Evolutionary conservation across 2,888 invertebrate species (phyloP), one percentile per base, ranked within the genome.

Genomic region (Phymatocera aterrima): DNA sequence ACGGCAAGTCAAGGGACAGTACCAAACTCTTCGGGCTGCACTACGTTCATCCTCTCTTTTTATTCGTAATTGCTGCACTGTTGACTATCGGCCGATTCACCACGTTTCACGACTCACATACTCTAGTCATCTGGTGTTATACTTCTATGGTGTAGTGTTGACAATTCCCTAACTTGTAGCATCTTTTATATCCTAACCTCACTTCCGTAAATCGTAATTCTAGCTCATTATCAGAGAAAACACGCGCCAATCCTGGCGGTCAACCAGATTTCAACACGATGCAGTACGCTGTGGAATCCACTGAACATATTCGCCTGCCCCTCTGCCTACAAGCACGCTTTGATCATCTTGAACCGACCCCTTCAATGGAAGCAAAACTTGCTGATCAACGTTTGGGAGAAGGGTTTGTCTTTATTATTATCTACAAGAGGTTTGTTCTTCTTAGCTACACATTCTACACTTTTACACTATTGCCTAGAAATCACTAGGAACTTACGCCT

Each of bases 291-390:
- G 2, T 90, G 90, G 90, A 74, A 87, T 77, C 88, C 89, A 12
- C 15, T 81, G 31, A 80, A 86, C n/a, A 78, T 87, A 31, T 86
- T 89, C 74, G 3, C 77, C n/a, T 77, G 74, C 43, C 64, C 82
- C 2, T 3, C 24, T 6, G 75, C 80, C 37, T 77, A 84, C 4
- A 93, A 92, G 31, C 94, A 94, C 91, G 94, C 93, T 3, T 90
- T 96, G 68, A 79, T 96, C 34, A 91, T 96, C 78, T 90, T 96
- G 51, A 96, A 96, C 86, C 92, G 94, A 34, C 93, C 93, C 54
- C 92, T 96, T 34, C 84, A 88, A 57, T 92, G 93, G 82, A 92
- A 91, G 12, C 84, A 89, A 15, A 88, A 90, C 57, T 91, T 93
- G 83, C 87, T 95, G 0, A 87, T 91, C 80, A 90, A 90, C 43